Evolutionary conservation across 2,797 vertebrate species (phyloP).

Genomic region (Molothrus aeneus): DNA sequence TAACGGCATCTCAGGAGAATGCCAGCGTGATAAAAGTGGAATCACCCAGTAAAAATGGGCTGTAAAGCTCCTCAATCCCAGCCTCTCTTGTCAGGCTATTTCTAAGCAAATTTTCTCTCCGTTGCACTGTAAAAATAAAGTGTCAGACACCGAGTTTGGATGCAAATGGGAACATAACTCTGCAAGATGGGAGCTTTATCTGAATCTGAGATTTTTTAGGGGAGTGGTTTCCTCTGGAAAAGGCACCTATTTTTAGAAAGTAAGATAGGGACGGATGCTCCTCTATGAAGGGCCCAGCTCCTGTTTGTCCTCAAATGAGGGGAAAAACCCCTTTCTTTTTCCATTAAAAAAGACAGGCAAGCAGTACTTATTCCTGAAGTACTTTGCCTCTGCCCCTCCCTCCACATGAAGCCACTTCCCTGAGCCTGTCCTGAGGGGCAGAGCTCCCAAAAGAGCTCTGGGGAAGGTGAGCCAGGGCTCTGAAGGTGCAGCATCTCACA

Average conservation of each 20-base stretch:
- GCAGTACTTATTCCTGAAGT: background rate
- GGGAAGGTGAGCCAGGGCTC: background rate
- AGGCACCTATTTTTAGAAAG: constrained; percentile 68
- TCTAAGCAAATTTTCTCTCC: constrained; percentile 54
- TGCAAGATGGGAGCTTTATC: background rate
- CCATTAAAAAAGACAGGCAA: background rate
- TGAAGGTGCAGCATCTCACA: background rate
- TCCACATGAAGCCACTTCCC: background rate
- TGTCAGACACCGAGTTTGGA: constrained; percentile 3
- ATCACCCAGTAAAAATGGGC: constrained; percentile 43
- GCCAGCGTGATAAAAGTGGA: constrained; percentile 48
- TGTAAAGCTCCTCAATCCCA: constrained; percentile 54
- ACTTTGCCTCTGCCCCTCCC: constrained; percentile 30
- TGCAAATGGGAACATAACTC: constrained; percentile 31
- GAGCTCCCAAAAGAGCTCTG: background rate
- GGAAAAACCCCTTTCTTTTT: background rate
- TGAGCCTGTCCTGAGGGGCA: background rate
- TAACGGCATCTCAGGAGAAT: constrained; percentile 15
- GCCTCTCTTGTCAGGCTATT: constrained; percentile 46
- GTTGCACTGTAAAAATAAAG: constrained; percentile 58
- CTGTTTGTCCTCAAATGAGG: background rate
- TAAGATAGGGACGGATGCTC: background rate
- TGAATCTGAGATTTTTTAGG: background rate
- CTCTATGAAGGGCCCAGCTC: background rate
- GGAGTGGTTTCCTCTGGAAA: background rate